Conservation (phyloP, 2,797 vertebrate genomes). For the Danio kyathit region DNA sequence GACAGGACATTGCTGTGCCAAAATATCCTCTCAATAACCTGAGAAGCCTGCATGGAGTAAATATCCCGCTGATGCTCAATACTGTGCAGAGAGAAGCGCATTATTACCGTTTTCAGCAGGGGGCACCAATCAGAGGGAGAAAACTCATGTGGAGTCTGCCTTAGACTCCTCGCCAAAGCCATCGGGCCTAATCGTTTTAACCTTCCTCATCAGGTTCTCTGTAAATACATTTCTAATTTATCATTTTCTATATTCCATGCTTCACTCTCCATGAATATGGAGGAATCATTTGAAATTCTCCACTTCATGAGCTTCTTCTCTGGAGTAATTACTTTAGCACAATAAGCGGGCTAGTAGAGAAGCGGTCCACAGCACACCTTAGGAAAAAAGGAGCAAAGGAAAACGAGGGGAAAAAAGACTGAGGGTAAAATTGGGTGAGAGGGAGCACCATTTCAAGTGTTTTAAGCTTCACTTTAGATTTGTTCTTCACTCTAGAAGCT, state of each 20-base stretch:
- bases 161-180: constrained; percentile 60
- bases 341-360: constrained; percentile 78
- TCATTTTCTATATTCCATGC: constrained; percentile 81
- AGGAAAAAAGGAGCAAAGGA: constrained; percentile 33
- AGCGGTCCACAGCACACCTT: constrained; percentile 70
- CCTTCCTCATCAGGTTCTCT: constrained; percentile 76
- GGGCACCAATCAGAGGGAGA: constrained; percentile 53
- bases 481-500: constrained; percentile 48
- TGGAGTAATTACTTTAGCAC: constrained; percentile 82
- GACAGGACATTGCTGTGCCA: constrained; percentile 25
- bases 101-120: constrained; percentile 47
- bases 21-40: constrained; percentile 43
- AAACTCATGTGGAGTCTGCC: constrained; percentile 48
- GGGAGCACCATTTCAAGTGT: constrained; percentile 14
- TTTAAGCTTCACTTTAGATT: constrained; percentile 49
- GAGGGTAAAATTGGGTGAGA: constrained; percentile 43
- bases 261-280: constrained; percentile 75
- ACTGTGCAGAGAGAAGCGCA: constrained; percentile 26
- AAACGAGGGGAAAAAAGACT: constrained; percentile 22
- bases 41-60: constrained; percentile 34
- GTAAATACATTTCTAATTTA: constrained; percentile 82
- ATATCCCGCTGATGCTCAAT: constrained; percentile 28
- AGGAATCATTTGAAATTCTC: constrained; percentile 84
- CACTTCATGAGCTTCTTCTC: constrained; percentile 84
- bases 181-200: constrained; percentile 78